phyloP scores from a whole-genome alignment of 2,797 vertebrate species.

The Kryptopterus vitreolus region DNA sequence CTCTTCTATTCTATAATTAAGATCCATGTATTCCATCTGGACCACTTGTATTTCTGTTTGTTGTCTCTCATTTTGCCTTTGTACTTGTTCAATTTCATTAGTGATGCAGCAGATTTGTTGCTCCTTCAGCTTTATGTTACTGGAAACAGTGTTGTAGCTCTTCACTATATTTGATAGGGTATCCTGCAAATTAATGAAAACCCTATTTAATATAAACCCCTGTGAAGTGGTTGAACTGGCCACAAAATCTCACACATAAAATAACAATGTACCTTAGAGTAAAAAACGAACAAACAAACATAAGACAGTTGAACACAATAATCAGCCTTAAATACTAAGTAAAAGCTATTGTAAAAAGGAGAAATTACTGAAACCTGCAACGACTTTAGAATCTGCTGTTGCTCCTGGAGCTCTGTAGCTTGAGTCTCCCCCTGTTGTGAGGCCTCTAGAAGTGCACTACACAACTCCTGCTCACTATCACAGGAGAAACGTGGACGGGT shows the following conservation, averaged over 20 bases:
- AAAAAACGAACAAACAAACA: neutral
- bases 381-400: constrained; percentile 49
- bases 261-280: neutral
- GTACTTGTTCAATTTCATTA: constrained; percentile 55
- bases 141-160: constrained; percentile 31
- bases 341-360: neutral
- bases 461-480: constrained; percentile 39
- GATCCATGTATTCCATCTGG: constrained; percentile 54
- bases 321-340: neutral
- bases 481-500: neutral
- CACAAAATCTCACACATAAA: neutral
- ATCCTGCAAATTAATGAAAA: constrained; percentile 61
- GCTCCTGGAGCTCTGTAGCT: constrained; percentile 57
- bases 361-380: constrained; percentile 62
- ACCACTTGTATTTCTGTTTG: constrained; percentile 43
- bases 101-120: constrained; percentile 55
- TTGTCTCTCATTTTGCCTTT: constrained; percentile 40
- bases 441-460: constrained; percentile 59
- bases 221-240: too few relatives aligned
- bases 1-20: constrained; percentile 50
- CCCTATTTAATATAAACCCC: neutral
- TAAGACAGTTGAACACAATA: too few relatives aligned
- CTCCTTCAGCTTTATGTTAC: constrained; percentile 53
- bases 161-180: constrained; percentile 54
- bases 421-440: constrained; percentile 57